Conservation (phyloP, 2,113 vertebrate genomes). For the Chionodraco myersi region DNA sequence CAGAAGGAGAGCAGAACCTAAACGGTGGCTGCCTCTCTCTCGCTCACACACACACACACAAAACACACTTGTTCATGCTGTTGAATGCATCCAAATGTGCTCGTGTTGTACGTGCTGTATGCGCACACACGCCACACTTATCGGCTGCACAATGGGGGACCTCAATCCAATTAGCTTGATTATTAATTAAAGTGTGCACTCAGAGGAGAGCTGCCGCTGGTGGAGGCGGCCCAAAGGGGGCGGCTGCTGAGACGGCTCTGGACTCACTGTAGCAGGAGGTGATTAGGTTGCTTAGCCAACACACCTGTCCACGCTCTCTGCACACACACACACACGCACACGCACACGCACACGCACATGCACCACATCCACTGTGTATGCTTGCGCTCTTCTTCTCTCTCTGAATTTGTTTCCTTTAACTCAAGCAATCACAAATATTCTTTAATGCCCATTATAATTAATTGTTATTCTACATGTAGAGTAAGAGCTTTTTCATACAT, state of each 20-base stretch:
- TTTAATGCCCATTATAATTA: neutral
- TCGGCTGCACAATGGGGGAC: constrained; percentile 65
- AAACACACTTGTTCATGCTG: constrained; percentile 28
- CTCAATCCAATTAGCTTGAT: constrained; percentile 82
- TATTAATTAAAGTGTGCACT: constrained; percentile 82
- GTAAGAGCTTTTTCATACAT: no score
- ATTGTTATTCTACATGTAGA: neutral
- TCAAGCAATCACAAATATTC: constrained; percentile 12
- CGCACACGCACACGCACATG: no score
- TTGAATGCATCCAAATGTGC: constrained; percentile 44
- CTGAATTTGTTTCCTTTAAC: constrained; percentile 5
- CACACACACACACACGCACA: constrained; percentile 4
- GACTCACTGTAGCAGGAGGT: constrained; percentile 69
- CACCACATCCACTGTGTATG: constrained; percentile 4
- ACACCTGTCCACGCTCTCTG: constrained; percentile 30
- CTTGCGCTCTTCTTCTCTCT: neutral
- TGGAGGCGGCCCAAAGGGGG: constrained; percentile 70
- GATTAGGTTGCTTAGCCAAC: constrained; percentile 65
- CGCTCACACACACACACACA: constrained; percentile 16
- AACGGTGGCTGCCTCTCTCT: constrained; percentile 44
- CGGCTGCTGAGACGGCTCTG: constrained; percentile 70
- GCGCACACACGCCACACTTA: constrained; percentile 25
- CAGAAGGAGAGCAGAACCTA: constrained; percentile 55
- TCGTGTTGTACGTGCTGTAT: constrained; percentile 37
- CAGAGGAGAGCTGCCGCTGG: constrained; percentile 69